Conservation (phyloP, 2,888 invertebrate species). For the Ophion costatus region DNA sequence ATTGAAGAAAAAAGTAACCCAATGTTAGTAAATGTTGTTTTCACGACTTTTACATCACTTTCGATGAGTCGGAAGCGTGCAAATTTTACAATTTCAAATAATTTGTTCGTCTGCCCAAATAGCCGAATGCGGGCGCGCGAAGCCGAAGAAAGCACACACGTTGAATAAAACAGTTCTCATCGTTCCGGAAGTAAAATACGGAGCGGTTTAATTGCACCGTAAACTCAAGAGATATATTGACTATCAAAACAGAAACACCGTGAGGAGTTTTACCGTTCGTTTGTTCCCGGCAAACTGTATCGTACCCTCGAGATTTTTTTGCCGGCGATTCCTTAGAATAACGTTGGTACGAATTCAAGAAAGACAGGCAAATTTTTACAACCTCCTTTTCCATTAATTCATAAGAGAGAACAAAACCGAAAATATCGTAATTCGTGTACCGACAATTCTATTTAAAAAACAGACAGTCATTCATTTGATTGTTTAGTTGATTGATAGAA, state of each 20-base stretch:
- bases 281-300: conserved; percentile 32
- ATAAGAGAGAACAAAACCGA: neutral
- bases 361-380: neutral
- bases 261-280: conserved; percentile 20
- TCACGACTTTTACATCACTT: neutral
- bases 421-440: neutral
- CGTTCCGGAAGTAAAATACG: conserved; percentile 3
- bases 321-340: neutral
- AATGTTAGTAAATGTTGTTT: neutral
- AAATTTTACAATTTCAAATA: neutral
- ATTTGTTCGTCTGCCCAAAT: neutral
- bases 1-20: neutral
- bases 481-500: too few relatives aligned
- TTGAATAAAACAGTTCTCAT: neutral
- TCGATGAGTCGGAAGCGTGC: neutral
- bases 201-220: conserved; percentile 20
- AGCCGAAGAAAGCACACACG: neutral
- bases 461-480: too few relatives aligned
- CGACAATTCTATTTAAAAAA: too few relatives aligned
- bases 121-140: neutral
- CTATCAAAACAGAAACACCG: conserved; percentile 11
- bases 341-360: neutral
- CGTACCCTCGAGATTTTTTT: conserved; percentile 16
- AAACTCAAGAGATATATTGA: conserved; percentile 15
- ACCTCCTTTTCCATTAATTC: neutral